These are phyloP conservation scores for Drosophila setifemur DNA, from an alignment of 1,140 invertebrate genomes.

Conservation along the genomic window DNA sequence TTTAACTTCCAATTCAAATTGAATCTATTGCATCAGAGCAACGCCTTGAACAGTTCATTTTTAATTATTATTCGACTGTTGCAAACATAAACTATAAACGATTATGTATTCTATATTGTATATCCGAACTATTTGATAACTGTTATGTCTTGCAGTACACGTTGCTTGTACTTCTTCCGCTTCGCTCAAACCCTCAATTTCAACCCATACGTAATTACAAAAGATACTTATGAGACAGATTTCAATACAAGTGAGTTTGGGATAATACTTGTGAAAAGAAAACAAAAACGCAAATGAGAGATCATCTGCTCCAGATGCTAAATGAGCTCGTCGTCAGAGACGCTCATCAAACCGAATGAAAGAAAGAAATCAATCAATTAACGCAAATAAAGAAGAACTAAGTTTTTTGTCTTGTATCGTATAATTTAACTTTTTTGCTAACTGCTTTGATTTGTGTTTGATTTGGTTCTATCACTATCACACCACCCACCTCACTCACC, in stretches of 20 bases:
- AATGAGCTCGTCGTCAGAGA: constrained; percentile 45
- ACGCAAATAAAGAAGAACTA: constrained; percentile 56
- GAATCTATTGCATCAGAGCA: constrained; percentile 7
- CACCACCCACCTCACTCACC: constrained; percentile 4
- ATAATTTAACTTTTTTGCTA: constrained; percentile 69
- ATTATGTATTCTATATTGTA: constrained; percentile 24
- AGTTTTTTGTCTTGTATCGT: constrained; percentile 64
- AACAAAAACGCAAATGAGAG: constrained; percentile 38
- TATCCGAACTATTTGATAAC: constrained; percentile 46
- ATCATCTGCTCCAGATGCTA: constrained; percentile 28
- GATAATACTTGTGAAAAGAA: constrained; percentile 79
- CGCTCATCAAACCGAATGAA: constrained; percentile 33
- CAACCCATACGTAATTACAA: constrained; percentile 74
- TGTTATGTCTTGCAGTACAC: constrained; percentile 56
- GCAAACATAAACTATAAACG: constrained; percentile 6
- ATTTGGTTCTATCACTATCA: constrained; percentile 59
- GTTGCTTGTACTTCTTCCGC: constrained; percentile 57
- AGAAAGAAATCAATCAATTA: constrained; percentile 24
- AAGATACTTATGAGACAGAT: constrained; percentile 83
- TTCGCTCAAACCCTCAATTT: constrained; percentile 43
- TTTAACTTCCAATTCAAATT: not conserved
- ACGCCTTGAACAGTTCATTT: constrained; percentile 24
- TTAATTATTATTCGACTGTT: constrained; percentile 43
- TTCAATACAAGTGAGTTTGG: constrained; percentile 82
- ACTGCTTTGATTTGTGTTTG: constrained; percentile 71